These are phyloP conservation scores for Strigamia maritima DNA, from an alignment of 2,888 invertebrate species.

Conservation along the genomic window DNA sequence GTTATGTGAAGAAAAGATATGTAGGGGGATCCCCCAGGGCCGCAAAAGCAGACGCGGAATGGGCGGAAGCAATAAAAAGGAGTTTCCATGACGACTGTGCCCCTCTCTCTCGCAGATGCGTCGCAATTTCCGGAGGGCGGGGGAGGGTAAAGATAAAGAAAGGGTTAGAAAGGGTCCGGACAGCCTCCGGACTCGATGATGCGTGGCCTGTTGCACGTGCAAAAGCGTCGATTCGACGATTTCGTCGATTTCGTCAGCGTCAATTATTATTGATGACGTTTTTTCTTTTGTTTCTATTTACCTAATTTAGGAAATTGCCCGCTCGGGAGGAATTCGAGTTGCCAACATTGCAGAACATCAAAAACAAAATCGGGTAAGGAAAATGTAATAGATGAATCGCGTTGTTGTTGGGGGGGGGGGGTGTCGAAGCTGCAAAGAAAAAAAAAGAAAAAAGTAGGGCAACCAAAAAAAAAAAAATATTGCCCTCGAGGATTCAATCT, in stretches of 20 bases:
- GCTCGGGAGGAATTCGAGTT: constrained; percentile 65
- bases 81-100: constrained; percentile 1
- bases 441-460: not conserved
- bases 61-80: constrained; percentile 19
- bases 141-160: too few species aligned
- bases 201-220: constrained; percentile 8
- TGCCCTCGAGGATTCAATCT: not conserved
- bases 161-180: not conserved
- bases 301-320: constrained; percentile 59
- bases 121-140: constrained; percentile 4
- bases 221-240: not conserved
- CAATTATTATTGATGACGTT: not conserved
- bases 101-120: not conserved
- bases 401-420: not conserved
- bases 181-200: not conserved
- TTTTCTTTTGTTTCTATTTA: constrained; percentile 26
- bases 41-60: not conserved
- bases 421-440: too few species aligned
- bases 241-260: too few species aligned
- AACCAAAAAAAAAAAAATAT: not conserved
- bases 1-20: not conserved
- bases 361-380: constrained; percentile 39
- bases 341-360: constrained; percentile 50
- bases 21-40: not conserved
- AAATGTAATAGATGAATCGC: too few species aligned